Conservation (phyloP, 2,113 vertebrate genomes). For the Monopterus albus region DNA sequence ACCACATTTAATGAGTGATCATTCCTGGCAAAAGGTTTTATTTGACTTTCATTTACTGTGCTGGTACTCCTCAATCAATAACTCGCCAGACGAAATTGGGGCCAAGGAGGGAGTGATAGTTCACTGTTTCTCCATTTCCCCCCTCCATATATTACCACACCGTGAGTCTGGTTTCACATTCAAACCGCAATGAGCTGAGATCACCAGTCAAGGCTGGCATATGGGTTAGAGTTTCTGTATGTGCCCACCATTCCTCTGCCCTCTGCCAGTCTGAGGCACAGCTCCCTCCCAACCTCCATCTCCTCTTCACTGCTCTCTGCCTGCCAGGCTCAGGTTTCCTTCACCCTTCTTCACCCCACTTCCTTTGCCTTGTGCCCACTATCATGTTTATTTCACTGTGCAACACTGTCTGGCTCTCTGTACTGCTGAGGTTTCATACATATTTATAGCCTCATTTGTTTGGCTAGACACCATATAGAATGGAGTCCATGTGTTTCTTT, state of each 20-base stretch:
- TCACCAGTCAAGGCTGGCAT: constrained; percentile 55
- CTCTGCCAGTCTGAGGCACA: constrained; percentile 44
- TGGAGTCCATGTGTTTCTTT: constrained; percentile 53
- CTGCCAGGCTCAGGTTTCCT: constrained; percentile 57
- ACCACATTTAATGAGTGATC: constrained; percentile 37
- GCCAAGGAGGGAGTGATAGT: constrained; percentile 38
- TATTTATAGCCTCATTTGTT: constrained; percentile 65
- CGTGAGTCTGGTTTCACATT: constrained; percentile 69
- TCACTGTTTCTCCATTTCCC: constrained; percentile 48
- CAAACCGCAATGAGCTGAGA: constrained; percentile 64
- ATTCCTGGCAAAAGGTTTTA: constrained; percentile 49
- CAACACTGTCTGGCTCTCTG: constrained; percentile 50
- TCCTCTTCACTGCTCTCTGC: constrained; percentile 27
- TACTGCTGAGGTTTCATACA: constrained; percentile 69
- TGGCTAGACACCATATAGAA: constrained; percentile 43
- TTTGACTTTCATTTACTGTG: constrained; percentile 25
- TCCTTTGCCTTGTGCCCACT: constrained; percentile 27
- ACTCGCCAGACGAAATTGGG: constrained; percentile 36
- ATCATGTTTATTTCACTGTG: constrained; percentile 50
- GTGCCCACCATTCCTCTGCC: constrained; percentile 54
- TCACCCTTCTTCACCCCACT: constrained; percentile 14
- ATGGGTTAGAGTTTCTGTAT: constrained; percentile 55
- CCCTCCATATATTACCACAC: constrained; percentile 48
- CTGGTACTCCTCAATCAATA: constrained; percentile 57
- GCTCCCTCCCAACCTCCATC: constrained; percentile 24